These are phyloP conservation scores for Heterotis niloticus DNA, from an alignment of 2,113 vertebrate genomes.

Conservation along the genomic window DNA sequence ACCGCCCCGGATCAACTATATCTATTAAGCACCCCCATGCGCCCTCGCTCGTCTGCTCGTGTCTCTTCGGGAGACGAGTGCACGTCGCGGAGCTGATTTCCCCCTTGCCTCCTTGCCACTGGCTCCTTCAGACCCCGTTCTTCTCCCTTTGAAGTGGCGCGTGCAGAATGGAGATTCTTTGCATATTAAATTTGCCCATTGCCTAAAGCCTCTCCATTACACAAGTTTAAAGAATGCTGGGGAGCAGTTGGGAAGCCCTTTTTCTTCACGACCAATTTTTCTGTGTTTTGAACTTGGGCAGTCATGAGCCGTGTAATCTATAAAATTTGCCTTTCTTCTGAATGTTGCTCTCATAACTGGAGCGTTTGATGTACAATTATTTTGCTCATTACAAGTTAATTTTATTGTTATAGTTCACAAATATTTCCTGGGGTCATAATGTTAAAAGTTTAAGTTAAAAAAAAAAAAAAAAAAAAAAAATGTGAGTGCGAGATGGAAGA, in stretches of 20 bases:
- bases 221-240: constrained; percentile 37
- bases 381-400: constrained; percentile 39
- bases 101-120: constrained; percentile 21
- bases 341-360: constrained; percentile 30
- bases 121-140: constrained; percentile 40
- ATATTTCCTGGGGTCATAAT: constrained; percentile 36
- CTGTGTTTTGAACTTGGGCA: constrained; percentile 36
- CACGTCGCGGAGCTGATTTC: constrained; percentile 26
- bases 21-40: constrained; percentile 28
- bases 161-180: constrained; percentile 39
- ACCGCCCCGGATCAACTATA: constrained; percentile 51
- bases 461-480: constrained; percentile 20
- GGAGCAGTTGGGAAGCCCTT: constrained; percentile 24
- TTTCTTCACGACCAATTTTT: constrained; percentile 30
- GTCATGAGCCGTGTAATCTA: constrained; percentile 37
- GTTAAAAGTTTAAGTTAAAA: constrained; percentile 32
- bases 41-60: neutral
- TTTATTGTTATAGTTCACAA: constrained; percentile 39
- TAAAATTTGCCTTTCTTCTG: constrained; percentile 36
- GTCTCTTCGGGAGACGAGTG: constrained; percentile 29
- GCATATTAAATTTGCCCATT: constrained; percentile 40
- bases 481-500: constrained; percentile 12
- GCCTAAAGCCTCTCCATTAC: constrained; percentile 36
- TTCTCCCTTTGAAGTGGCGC: constrained; percentile 40
- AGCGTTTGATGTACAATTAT: constrained; percentile 39